phyloP scores from a whole-genome alignment of 2,113 vertebrate species.

The Hippoglossus stenolepis region DNA sequence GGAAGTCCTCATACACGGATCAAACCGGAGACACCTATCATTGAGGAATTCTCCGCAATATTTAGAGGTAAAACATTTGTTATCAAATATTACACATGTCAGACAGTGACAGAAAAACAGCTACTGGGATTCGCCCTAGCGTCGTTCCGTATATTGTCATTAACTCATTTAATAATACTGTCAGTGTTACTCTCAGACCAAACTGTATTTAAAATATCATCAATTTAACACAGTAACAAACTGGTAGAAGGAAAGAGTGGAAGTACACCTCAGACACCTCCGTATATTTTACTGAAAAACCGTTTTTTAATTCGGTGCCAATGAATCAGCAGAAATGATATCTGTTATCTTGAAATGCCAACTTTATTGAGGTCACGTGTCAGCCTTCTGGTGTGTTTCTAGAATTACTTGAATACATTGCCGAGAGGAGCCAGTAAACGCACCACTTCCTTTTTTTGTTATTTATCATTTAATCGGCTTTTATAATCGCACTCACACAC shows the following conservation, averaged over 20 bases:
- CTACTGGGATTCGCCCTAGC: no score
- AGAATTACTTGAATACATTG: no score
- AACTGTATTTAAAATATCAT: background rate
- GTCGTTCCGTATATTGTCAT: background rate
- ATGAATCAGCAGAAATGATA: no score
- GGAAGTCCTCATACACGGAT: constrained; percentile 22
- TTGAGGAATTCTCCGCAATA: background rate
- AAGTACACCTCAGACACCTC: no score
- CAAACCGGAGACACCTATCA: background rate
- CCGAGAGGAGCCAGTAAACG: background rate
- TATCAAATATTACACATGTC: background rate
- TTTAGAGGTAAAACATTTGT: constrained; percentile 15
- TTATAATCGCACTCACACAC: no score
- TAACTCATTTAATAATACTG: background rate
- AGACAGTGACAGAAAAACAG: background rate
- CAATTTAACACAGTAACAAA: background rate
- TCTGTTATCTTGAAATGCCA: background rate
- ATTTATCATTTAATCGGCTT: no score
- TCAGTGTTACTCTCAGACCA: background rate
- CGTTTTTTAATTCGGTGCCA: background rate
- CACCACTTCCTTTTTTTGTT: background rate
- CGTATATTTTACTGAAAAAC: background rate
- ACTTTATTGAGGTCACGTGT: background rate
- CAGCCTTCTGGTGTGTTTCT: background rate
- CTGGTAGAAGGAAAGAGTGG: no score